Evolutionary conservation across 2,797 vertebrate species (phyloP).

Genomic region (Falco concolor): DNA sequence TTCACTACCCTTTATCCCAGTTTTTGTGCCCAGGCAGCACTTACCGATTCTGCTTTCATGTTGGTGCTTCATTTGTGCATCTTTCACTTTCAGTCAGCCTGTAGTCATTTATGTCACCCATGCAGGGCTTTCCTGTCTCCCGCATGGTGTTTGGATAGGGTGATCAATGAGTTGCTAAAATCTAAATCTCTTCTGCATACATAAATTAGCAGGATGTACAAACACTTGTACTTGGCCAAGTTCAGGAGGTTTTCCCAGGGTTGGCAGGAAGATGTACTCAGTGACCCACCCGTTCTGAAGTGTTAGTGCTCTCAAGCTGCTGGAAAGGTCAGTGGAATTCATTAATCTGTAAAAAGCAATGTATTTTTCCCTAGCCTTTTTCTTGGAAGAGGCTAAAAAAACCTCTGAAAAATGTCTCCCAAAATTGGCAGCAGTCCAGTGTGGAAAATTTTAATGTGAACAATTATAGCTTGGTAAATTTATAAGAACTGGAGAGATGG

Average conservation of each 20-base stretch:
- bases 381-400: background rate
- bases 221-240: background rate
- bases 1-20: background rate
- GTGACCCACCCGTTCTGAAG: background rate
- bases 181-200: background rate
- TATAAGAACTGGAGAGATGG: background rate
- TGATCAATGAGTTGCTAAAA: background rate
- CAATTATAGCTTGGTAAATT: background rate
- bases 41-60: background rate
- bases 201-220: background rate
- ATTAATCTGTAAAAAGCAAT: background rate
- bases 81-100: background rate
- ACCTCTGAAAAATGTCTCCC: background rate
- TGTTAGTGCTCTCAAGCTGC: background rate
- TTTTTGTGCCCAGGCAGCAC: background rate
- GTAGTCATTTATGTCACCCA: background rate
- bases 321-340: background rate
- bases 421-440: background rate
- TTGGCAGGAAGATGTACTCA: background rate
- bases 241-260: background rate
- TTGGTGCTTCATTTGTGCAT: background rate
- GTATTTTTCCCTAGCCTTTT: background rate
- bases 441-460: conserved; percentile 28
- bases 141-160: background rate
- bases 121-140: background rate